Base-by-base conservation (phyloP, 2,797 vertebrate genomes). In the Karalla daura region DNA sequence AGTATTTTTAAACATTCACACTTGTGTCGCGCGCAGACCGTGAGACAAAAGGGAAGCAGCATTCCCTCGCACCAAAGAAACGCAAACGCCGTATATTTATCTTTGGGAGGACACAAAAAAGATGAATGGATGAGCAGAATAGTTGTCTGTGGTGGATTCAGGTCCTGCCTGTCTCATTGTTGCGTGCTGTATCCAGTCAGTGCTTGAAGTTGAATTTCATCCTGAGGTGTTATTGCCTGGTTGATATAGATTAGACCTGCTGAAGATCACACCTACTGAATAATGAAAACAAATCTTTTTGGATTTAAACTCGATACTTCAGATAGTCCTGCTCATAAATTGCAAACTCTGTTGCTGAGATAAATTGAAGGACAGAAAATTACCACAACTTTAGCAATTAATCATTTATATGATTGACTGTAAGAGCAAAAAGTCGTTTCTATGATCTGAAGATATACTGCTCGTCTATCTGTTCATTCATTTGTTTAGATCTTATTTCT, bases 31-130 rank as follows among this genome's bases (percentile, higher is more conserved):
- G 2, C 7, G n/a, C 25, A 70, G 73, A 74, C 56, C n/a, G n/a
- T n/a, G n/a, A n/a, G n/a, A n/a, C n/a, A n/a, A 59, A 72, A 78
- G 53, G 43, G 39, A 53, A 50, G 14, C 7, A 41, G 7, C 40
- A 47, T 49, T 30, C 30, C 25, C 17, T 66, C 36, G 55, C 12
- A 43, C 49, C 58, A 55, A 7, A 40, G 33, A 51, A 41, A n/a
- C n/a, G n/a, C n/a, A n/a, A n/a, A n/a, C n/a, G n/a, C 28, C 54
- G 7, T 3, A 55, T 18, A 39, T 36, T 35, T 75, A 53, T 18
- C 0, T 5, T 40, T 1, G 0, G 18, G 45, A 35, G 60, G 49
- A 52, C 23, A 28, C 28, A 21, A 10, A 15, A 64, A 23, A 1
- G 5, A 70, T 37, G 44, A 7, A 49, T 56, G 41, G 6, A 46